Evolutionary conservation across 2,888 invertebrate species (phyloP).

Genomic region (Caenorhabditis auriculariae): DNA sequence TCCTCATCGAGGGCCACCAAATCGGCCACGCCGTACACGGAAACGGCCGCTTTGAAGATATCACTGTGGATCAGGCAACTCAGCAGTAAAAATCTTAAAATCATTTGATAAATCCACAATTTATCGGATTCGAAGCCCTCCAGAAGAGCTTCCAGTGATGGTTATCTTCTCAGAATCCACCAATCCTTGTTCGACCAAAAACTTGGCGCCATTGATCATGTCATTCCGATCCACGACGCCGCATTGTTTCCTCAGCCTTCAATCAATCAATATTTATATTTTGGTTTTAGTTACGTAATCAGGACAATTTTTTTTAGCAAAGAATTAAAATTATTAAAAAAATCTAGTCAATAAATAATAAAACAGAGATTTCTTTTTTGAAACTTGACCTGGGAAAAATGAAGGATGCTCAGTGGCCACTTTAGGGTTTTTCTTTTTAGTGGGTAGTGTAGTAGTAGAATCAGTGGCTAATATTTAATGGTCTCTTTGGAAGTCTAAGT

Average conservation of each 20-base stretch:
- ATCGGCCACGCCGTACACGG: slow-evolving; percentile 66
- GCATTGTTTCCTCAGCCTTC: slow-evolving; percentile 61
- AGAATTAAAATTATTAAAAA: not conserved
- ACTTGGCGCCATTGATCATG: slow-evolving; percentile 63
- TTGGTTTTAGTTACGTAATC: not conserved
- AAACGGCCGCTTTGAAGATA: slow-evolving; percentile 65
- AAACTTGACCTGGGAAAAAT: too few relatives aligned
- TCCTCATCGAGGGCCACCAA: slow-evolving; percentile 60
- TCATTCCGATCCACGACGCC: slow-evolving; percentile 66
- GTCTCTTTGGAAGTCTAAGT: too few relatives aligned
- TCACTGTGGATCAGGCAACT: slow-evolving; percentile 46
- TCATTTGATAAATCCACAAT: not conserved
- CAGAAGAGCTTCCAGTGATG: slow-evolving; percentile 65
- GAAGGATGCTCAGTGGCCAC: too few relatives aligned
- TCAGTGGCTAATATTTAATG: too few relatives aligned
- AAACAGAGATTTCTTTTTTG: not conserved
- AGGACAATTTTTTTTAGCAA: not conserved
- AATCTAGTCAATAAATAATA: not conserved
- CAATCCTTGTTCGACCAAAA: slow-evolving; percentile 53
- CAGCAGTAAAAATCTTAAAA: slow-evolving; percentile 42
- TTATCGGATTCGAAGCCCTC: slow-evolving; percentile 11
- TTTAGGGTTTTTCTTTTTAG: too few relatives aligned
- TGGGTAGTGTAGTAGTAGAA: too few relatives aligned
- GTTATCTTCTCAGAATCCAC: slow-evolving; percentile 64
- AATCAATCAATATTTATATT: not conserved